Evolutionary conservation across 2,113 vertebrate genomes (phyloP), one percentile per base, ranked within the genome.

Genomic region (Noctilio leporinus): DNA sequence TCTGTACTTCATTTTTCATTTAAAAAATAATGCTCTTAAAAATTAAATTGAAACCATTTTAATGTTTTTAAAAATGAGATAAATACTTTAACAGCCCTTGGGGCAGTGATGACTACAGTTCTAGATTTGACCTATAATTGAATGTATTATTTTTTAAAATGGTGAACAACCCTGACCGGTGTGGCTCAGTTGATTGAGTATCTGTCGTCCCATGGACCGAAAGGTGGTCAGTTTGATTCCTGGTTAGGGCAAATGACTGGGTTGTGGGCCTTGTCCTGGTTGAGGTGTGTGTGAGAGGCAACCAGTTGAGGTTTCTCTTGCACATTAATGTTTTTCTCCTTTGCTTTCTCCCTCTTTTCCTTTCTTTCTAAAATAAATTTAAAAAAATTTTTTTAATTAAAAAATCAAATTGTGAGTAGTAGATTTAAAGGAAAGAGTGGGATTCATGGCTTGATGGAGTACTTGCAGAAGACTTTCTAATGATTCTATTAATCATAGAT

Each of bases 131-230:
- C 20, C 10, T 90, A 6, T 40, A 73, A 53, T 53, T 77, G 19
- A 81, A 67, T 86, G 84, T 62, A 55, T 83, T 92, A n/a, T 43
- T 76, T 93, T 86, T 91, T 49, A 83, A 90, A n/a, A n/a, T 86
- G 19, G 19, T 76, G 2, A 86, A 45, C 72, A 59, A 20, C 59
- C 59, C 59, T 15, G 28, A 14, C 59, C 30, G 28, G 59, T 10
- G 4, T 30, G 59, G 28, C 59, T 6, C 28, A 62, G 59, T 62
- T 62, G 59, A 11, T 62, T 62, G 59, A 62, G 28, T 10, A 8
- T 62, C 10, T 10, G 11, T 62, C 10, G 2, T 12, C 24, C 57
- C 3, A 11, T 11, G 30, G 15, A 30, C 59, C 15, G 59, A 62
- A 62, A 62, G 59, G 28, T 62, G 1, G 11, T 28, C 59, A 30